A percentile compares a stretch with the other conserved stretches of the same genome.
Conservation (phyloP, 2,113 vertebrate species). For the Phoxinus phoxinus region DNA sequence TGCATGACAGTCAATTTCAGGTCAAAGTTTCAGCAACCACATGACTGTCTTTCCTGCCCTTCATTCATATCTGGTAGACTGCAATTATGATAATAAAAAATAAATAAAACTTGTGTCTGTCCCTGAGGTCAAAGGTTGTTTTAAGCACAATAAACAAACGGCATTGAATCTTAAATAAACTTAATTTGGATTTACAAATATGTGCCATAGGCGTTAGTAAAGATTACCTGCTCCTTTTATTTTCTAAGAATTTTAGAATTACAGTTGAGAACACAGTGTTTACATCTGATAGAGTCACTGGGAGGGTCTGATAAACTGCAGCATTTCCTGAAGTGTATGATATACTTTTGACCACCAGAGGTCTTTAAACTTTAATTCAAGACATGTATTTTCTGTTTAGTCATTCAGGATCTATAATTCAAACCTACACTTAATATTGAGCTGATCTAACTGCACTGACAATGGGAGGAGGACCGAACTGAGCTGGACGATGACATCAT, state of each 20-base stretch:
- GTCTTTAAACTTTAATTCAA: constrained; percentile 35
- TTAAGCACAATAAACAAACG: background rate
- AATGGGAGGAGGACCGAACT: no score
- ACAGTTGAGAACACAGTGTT: background rate
- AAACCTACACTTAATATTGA: no score
- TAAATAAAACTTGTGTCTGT: background rate
- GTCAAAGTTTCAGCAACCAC: background rate
- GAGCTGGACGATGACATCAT: no score
- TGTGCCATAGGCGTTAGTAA: background rate
- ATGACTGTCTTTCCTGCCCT: background rate
- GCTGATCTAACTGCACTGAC: no score
- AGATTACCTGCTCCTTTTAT: background rate
- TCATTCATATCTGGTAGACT: background rate
- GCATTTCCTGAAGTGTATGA: background rate
- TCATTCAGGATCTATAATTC: background rate
- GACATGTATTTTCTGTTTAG: background rate
- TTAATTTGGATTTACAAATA: background rate
- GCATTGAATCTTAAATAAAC: background rate
- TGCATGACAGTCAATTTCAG: background rate
- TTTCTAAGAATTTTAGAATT: background rate
- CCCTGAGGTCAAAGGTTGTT: background rate
- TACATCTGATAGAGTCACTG: background rate
- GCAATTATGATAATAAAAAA: background rate
- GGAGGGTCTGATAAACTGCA: background rate
- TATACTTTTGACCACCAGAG: constrained; percentile 61